A percentile compares a stretch with the other conserved stretches of the same genome.
phyloP scores from a whole-genome alignment of 1,140 invertebrate genomes.

The Muscidifurax raptorellus region DNA sequence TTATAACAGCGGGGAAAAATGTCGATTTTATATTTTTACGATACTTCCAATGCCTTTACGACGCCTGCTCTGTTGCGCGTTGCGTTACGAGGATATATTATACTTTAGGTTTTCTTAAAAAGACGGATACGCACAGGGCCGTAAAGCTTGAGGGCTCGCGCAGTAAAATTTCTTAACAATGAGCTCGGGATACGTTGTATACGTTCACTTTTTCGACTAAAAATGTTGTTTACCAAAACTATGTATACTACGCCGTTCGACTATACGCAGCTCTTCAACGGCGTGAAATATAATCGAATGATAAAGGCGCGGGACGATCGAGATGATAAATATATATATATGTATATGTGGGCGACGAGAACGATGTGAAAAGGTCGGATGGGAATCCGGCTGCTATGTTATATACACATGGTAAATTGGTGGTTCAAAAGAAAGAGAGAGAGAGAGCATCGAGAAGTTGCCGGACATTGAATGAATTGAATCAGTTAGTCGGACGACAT shows the following conservation, averaged over 20 bases:
- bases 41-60: background rate
- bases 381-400: constrained; percentile 1
- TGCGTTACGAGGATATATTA: background rate
- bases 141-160: too few relatives aligned
- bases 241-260: too few relatives aligned
- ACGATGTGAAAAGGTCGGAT: constrained; percentile 3
- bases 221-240: too few relatives aligned
- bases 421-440: background rate
- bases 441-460: constrained; percentile 58
- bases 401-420: too few relatives aligned
- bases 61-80: background rate
- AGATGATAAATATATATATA: background rate
- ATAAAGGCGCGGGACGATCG: constrained; percentile 10
- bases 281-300: background rate
- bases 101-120: background rate
- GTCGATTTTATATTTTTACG: background rate
- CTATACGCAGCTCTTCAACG: too few relatives aligned
- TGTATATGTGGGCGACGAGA: background rate
- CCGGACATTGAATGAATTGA: constrained; percentile 71
- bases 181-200: too few relatives aligned
- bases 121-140: too few relatives aligned
- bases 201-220: too few relatives aligned
- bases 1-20: background rate
- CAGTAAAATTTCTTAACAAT: too few relatives aligned
- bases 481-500: constrained; percentile 72